Percentiles rank a stretch among this genome's conserved stretches.
These are phyloP conservation scores for Neopipo cinnamomea DNA, from an alignment of 2,113 vertebrate species.

Conservation along the genomic window DNA sequence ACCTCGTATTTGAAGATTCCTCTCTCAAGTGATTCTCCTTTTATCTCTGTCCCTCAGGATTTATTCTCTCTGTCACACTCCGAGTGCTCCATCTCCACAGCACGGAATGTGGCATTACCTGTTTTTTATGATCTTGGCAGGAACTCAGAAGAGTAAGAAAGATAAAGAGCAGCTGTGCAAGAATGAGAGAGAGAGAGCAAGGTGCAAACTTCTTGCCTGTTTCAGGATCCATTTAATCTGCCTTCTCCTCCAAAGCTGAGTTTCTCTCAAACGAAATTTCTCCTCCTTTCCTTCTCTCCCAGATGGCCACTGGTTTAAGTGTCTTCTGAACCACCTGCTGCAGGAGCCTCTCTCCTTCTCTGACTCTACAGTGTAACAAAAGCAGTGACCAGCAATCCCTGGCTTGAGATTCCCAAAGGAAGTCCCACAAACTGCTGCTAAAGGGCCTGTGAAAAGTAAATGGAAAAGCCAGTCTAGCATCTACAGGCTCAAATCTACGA, in stretches of 20 bases:
- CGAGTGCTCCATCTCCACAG: neutral
- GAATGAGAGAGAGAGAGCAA: neutral
- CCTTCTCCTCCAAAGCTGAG: neutral
- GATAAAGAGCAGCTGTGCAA: neutral
- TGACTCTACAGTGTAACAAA: neutral
- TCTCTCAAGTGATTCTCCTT: neutral
- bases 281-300: neutral
- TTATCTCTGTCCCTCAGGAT: constrained; percentile 24
- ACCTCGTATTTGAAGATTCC: neutral
- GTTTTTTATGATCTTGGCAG: neutral
- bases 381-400: neutral
- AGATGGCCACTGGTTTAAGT: neutral
- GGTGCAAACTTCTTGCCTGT: neutral
- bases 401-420: neutral
- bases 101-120: neutral
- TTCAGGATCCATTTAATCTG: neutral
- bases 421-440: neutral
- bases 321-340: neutral
- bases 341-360: neutral
- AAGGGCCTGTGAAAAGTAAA: neutral
- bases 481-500: neutral
- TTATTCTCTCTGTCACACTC: constrained; percentile 23
- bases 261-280: neutral
- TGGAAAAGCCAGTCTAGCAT: neutral
- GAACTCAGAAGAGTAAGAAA: neutral